Conservation (phyloP, 2,888 invertebrate genomes). For the Caradrina kadenii region DNA sequence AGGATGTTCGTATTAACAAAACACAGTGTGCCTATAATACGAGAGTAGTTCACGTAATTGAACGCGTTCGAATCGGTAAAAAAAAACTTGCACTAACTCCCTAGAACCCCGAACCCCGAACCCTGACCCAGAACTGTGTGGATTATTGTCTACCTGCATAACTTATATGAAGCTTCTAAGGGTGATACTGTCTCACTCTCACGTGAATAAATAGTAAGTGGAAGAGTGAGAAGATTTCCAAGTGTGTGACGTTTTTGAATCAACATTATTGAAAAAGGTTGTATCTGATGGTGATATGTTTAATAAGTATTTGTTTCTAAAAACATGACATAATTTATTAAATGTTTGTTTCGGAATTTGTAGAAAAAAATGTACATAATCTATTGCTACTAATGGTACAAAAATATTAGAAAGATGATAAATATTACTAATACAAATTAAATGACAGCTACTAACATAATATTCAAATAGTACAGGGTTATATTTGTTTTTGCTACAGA, state of each 20-base stretch:
- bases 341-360: slow-evolving; percentile 8
- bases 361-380: slow-evolving; percentile 47
- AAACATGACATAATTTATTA: background rate
- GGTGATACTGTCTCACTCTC: background rate
- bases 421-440: slow-evolving; percentile 30
- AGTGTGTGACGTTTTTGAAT: slow-evolving; percentile 19
- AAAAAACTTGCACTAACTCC: too few relatives aligned
- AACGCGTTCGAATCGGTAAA: too few relatives aligned
- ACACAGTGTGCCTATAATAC: too few relatives aligned
- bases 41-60: too few relatives aligned
- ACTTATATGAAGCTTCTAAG: background rate
- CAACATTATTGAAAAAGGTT: background rate
- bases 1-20: too few relatives aligned
- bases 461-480: slow-evolving; percentile 71
- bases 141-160: slow-evolving; percentile 11
- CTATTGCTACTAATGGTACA: slow-evolving; percentile 2
- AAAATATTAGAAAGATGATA: slow-evolving; percentile 21
- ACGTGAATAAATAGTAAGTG: background rate
- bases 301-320: background rate
- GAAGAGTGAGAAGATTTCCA: background rate
- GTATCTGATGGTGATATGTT: background rate
- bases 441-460: slow-evolving; percentile 66
- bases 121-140: background rate
- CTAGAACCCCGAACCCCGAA: too few relatives aligned
- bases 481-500: slow-evolving; percentile 90